Evolutionary conservation across 2,113 vertebrate genomes (phyloP), one percentile per base, ranked within the genome.

Genomic region (Dipodomys ordii): DNA sequence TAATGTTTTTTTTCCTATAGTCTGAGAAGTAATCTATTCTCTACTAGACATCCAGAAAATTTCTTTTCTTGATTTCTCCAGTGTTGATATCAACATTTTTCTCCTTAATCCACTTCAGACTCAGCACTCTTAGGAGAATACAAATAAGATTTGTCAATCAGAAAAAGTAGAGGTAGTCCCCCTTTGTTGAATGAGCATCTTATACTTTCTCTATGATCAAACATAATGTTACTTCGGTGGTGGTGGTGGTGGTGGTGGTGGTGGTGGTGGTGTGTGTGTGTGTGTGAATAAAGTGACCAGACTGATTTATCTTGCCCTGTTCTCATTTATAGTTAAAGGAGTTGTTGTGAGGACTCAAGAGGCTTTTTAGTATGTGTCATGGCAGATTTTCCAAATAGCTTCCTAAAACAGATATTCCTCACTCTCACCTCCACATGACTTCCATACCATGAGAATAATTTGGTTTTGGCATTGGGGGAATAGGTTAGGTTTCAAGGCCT

Each of bases 81-180:
- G 81, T 46, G 73, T 30, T 62, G 60, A 67, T 90, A 82, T 11
- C 74, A 69, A 57, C 30, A 62, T 57, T 68, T 11, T 92, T 84
- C 16, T 88, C n/a, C 20, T 65, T 30, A 57, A 89, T 32, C 44
- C 25, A 91, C 62, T 53, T 87, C 18, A 68, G 57, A 89, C 3
- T 32, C 49, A 46, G 49, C 8, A 27, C 82, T 90, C 35, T 88
- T 23, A 64, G 20, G 79, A 82, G 84, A 94, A 69, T 81, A 91
- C 27, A 89, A 53, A 80, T 46, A 64, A 87, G 62, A 76, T 85
- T 94, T 73, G 57, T 74, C 60, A 62, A 9, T 49, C 64, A 87
- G 32, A 79, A 82, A 94, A 88, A 84, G 1, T 57, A 53, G 91
- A 93, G 78, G 81, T 82, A 90, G 19, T 92, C 35, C 95, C 39